Evolutionary conservation across 30 jellyfish, hydroid and myxozoan genomes (phyloP), one percentile per base, ranked within the genome.

Genomic region (Aurelia sp.): DNA sequence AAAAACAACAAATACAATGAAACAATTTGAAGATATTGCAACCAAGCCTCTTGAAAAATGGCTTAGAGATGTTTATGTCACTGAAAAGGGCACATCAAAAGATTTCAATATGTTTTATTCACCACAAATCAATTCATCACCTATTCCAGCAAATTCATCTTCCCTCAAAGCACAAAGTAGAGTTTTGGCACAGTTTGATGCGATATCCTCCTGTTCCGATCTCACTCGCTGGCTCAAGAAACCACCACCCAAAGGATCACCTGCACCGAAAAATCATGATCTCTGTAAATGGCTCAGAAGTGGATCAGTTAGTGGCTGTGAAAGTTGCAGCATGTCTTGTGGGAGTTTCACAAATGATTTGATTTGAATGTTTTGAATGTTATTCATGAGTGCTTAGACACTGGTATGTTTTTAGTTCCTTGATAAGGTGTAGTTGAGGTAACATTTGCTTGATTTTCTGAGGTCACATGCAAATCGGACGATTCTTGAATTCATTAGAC

Each of bases 231-330:
- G 88, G 88, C 16, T 77, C 16, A 77, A 77, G 72, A 3, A 59
- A 16, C 55, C 57, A 7, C 55, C 55, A 44, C 55, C 55, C 16
- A 16, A 59, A 11, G 22, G 17, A 24, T 17, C 67, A 19, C 47
- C 63, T 38, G 38, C 24, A 15, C 33, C 0, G 16, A 8, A 38
- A 33, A 58, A 40, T 13, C 77, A 58, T 40, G 88, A 77, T 33
- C 63, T 60, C 17, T 62, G 88, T 33, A 77, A 77, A 66, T 77
- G 88, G 88, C 77, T 77, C n/a, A 62, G 59, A 57, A 55, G 67
- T 58, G 88, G 78, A 21, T 27, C 67, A 15, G 13, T 24, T 24
- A 48, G 63, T 38, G 38, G 74, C n/a, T 74, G 74, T 74, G 61
- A 51, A 74, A 44, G 50, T 8, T 53, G 74, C 73, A 20, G 74